Base-by-base conservation (phyloP, 2,888 invertebrate species). In the Biston stratarius region DNA sequence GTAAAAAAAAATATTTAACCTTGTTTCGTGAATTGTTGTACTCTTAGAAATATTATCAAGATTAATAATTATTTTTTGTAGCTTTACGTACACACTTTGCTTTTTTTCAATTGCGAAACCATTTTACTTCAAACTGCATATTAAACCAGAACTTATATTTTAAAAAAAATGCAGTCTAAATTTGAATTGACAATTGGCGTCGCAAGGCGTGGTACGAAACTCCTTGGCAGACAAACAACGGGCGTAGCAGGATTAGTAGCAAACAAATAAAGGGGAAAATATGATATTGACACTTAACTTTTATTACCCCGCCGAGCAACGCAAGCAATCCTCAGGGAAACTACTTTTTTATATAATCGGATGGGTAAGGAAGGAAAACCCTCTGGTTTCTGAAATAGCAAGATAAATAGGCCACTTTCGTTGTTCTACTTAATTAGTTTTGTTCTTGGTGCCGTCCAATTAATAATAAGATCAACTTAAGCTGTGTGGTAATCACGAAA, bases 201-300 rank as follows among this genome's bases (percentile, higher is more conserved):
- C 40, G 42, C 49, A 49, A 49, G 49, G 14, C 59, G 15, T 36
- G 40, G 40, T 49, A 59, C 49, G 49, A 48, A 56, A 62, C 47
- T 45, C 9, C n/a, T n/a, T 12, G 47, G 24, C 49, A 45, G 60
- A 59, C 65, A 61, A 66, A 57, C 61, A 57, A 47, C 59, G 38
- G 52, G n/a, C 61, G 57, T 8, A 48, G 48, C 47, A 48, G 57
- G 57, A 66, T 66, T 66, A 66, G 56, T 52, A 42, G 58, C 58
- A 67, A 67, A 67, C 67, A 62, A 53, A 67, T 67, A 67, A 59
- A 62, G 36, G 8, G 64, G 48, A 53, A 74, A 72, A 71, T 74
- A 72, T 72, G 69, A 65, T 72, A 69, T 72, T 70, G 74, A 66
- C 67, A 67, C 56, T 68, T 58, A 58, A 58, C 57, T 67, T 67